Conservation (phyloP, 2,888 invertebrate species). For the Drymonia ruficornis region DNA sequence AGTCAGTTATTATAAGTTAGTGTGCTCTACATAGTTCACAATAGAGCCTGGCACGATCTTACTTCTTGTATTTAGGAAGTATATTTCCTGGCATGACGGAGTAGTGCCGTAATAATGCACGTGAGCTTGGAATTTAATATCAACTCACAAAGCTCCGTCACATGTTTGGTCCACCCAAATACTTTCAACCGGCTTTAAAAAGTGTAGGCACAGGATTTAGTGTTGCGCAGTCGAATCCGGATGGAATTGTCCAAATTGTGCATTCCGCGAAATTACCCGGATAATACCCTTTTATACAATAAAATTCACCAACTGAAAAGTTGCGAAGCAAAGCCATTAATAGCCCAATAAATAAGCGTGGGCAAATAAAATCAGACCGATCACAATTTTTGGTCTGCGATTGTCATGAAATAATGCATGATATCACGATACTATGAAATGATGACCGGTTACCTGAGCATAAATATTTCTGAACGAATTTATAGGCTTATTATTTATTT, state of each 20-base stretch:
- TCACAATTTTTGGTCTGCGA: background rate
- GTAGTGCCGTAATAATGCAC: constrained; percentile 6
- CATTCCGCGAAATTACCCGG: background rate
- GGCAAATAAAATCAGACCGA: background rate
- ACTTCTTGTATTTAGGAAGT: no score
- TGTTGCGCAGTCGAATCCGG: constrained; percentile 11
- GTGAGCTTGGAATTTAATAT: constrained; percentile 19
- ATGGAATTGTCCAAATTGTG: background rate
- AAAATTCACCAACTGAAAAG: background rate
- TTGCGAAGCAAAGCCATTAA: background rate
- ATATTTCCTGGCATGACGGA: no score
- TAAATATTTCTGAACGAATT: background rate
- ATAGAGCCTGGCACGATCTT: no score
- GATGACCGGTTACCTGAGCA: no score
- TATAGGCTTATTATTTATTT: background rate
- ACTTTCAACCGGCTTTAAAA: constrained; percentile 21
- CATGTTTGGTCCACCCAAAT: constrained; percentile 20
- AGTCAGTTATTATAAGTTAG: no score
- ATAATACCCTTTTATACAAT: background rate
- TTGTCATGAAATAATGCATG: background rate
- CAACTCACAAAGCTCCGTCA: constrained; percentile 15
- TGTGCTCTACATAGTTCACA: no score
- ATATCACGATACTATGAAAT: background rate
- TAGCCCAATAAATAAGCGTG: background rate
- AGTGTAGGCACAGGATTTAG: constrained; percentile 13